Base-by-base conservation (phyloP, 2,888 invertebrate genomes). In the Hyposoter dolosus region DNA sequence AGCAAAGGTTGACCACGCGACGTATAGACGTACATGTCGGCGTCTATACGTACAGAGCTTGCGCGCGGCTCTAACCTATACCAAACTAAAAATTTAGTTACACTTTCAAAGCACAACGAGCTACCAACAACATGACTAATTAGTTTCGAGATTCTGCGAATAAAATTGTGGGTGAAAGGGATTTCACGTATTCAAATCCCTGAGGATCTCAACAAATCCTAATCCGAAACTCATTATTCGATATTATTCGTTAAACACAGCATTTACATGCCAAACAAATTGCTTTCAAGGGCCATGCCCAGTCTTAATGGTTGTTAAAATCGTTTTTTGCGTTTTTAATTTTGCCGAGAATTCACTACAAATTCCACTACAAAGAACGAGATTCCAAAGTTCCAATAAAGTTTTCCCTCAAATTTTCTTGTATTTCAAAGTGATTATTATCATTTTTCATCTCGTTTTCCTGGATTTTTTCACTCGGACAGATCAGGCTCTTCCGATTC, bases 41-140 rank as follows among this genome's bases (percentile, higher is more conserved):
- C 40, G 60, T 40, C 32, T 68, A 76, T 69, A 71, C 43, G 28
- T 6, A 35, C 23, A 40, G 80, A 47, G 72, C 63, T 72, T 78
- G 74, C 72, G 74, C 72, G 56, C 72, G 60, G 23, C 65, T 47
- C 19, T n/a, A 45, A 28, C 63, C 28, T 47, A 63, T 15, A n/a
- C 50, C 45, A 43, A 32, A 50, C n/a, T 15, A 32, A 63, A 45
- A 75, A 75, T 17, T 43, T 3, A 9, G 23, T 5, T 75, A 63
- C n/a, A 63, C 17, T 43, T 32, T 4, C 47, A 23, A 40, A 28
- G 10, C 17, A 75, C 43, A 17, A 4, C 45, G 32, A 63, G 28
- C 17, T 17, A 23, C 15, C 7, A 53, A 72, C 72, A 12, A 9
- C 17, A 35, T n/a, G 10, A 50, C 53, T 23, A 43, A 43, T 72